Percentiles rank a stretch among this genome's conserved stretches.
These are phyloP conservation scores for Helarctos malayanus DNA, from an alignment of 2,797 vertebrate species.

Conservation along the genomic window DNA sequence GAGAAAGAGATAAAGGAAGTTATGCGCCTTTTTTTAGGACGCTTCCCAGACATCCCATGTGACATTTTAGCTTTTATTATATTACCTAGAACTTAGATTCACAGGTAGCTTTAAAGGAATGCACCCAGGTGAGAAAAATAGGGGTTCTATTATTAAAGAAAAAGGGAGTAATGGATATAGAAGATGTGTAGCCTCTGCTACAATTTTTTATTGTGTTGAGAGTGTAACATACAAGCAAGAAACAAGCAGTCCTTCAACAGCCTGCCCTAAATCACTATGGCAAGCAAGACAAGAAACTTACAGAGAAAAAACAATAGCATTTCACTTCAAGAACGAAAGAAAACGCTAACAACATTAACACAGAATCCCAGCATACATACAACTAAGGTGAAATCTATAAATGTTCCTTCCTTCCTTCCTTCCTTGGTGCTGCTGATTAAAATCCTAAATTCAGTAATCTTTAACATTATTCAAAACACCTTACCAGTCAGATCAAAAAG, in stretches of 20 bases:
- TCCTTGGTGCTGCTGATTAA: neutral
- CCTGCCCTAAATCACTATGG: neutral
- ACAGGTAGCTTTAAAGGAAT: neutral
- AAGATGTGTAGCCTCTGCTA: neutral
- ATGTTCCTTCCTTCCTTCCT: neutral
- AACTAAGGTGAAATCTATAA: neutral
- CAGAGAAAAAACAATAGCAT: neutral
- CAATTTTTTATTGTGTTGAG: neutral
- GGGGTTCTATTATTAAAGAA: neutral
- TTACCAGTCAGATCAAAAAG: slow-evolving; percentile 29
- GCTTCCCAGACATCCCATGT: neutral
- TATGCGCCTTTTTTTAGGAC: neutral
- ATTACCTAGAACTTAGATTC: neutral
- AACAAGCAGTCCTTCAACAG: neutral
- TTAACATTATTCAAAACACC: slow-evolving; percentile 16
- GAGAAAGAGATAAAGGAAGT: neutral
- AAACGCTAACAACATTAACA: slow-evolving; percentile 9
- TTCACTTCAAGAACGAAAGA: neutral
- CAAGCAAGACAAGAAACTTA: neutral
- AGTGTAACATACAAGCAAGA: neutral
- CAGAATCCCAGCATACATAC: neutral
- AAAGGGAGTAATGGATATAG: neutral
- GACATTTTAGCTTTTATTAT: neutral
- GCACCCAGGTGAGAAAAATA: neutral
- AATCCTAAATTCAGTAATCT: neutral